Percentiles rank a stretch among this genome's conserved stretches.
Conservation (phyloP, 2,888 invertebrate genomes). For the Caenorhabditis plicata region DNA sequence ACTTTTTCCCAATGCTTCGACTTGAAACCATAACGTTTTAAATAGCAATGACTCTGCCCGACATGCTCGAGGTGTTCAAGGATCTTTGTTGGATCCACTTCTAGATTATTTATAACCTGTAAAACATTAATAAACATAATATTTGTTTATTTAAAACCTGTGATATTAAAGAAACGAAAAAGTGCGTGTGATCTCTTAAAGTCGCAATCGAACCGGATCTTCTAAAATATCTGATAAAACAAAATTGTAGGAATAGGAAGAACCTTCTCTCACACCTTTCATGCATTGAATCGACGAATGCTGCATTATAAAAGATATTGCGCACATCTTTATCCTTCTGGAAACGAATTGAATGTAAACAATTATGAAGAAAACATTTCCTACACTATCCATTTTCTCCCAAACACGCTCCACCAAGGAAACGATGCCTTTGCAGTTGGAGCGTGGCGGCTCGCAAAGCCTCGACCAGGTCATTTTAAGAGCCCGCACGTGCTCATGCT, state of each 20-base stretch:
- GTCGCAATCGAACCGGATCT: slow-evolving; percentile 53
- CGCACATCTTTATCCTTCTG: slow-evolving; percentile 57
- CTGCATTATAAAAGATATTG: slow-evolving; percentile 62
- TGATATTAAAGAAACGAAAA: slow-evolving; percentile 60
- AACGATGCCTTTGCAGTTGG: slow-evolving; percentile 60
- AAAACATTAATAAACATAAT: slow-evolving; percentile 26
- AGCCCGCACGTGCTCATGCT: slow-evolving; percentile 53
- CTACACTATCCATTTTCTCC: slow-evolving; percentile 57
- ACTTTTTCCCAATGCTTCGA: slow-evolving; percentile 59
- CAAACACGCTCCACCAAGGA: slow-evolving; percentile 61
- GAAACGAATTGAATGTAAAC: no score
- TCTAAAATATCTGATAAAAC: slow-evolving; percentile 7
- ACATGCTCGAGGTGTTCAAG: slow-evolving; percentile 58
- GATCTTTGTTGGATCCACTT: slow-evolving; percentile 51
- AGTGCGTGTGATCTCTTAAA: slow-evolving; percentile 60
- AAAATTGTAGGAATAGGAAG: not conserved
- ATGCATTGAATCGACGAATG: slow-evolving; percentile 62
- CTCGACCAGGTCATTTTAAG: slow-evolving; percentile 58
- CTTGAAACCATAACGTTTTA: slow-evolving; percentile 56
- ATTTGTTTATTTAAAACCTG: slow-evolving; percentile 33
- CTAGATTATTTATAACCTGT: slow-evolving; percentile 53
- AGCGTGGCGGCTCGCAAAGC: slow-evolving; percentile 58
- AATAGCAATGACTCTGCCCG: slow-evolving; percentile 55
- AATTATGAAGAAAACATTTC: not conserved
- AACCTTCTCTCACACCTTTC: slow-evolving; percentile 51